phyloP scores from a whole-genome alignment of 2,888 invertebrate species.

The Lissocephala sabroskyi region DNA sequence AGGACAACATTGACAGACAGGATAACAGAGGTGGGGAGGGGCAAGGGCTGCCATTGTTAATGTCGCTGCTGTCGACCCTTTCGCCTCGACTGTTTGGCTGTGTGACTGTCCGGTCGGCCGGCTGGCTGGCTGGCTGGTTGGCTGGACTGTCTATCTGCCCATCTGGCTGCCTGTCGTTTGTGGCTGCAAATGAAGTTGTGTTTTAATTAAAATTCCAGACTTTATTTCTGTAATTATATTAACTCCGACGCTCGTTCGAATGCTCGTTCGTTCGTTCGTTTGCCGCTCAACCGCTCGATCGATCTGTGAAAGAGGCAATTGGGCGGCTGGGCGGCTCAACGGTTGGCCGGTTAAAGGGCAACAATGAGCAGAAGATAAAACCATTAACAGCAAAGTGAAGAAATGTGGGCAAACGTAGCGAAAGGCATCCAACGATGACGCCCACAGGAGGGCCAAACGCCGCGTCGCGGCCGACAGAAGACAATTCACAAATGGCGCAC shows the following conservation, averaged over 20 bases:
- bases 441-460: not conserved
- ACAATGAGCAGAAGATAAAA: conserved; percentile 50
- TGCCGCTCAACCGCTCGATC: conserved; percentile 36
- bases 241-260: conserved; percentile 63
- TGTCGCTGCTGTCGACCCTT: too few species aligned
- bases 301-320: conserved; percentile 22
- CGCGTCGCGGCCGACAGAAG: too few species aligned
- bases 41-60: too few species aligned
- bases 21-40: too few species aligned
- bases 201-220: conserved; percentile 69
- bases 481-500: too few species aligned
- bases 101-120: conserved; percentile 22
- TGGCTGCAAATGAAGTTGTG: conserved; percentile 63
- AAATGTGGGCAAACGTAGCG: conserved; percentile 60
- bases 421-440: conserved; percentile 37
- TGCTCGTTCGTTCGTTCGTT: conserved; percentile 16
- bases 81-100: not conserved
- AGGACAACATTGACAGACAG: too few species aligned
- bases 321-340: too few species aligned
- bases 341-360: conserved; percentile 13
- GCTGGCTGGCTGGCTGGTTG: conserved; percentile 9
- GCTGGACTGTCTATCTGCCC: not conserved
- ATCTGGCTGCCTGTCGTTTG: conserved; percentile 38
- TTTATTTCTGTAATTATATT: conserved; percentile 68
- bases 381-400: conserved; percentile 54